Conservation (phyloP, 2,797 vertebrate genomes). For the Onychomys leucogaster region DNA sequence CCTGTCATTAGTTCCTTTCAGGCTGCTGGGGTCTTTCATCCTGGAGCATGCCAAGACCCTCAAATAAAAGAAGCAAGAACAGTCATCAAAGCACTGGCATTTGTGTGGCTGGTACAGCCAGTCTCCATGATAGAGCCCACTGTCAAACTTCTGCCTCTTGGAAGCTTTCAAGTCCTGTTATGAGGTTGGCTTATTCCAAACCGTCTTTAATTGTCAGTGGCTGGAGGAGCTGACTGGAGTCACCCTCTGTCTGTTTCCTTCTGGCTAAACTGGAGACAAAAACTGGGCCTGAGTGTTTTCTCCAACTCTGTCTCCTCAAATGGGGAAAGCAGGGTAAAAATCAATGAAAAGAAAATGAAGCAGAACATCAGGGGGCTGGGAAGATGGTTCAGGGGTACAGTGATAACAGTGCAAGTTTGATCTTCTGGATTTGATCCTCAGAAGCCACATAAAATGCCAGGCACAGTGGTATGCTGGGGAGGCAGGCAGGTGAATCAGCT, state of each 20-base stretch:
- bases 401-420: neutral
- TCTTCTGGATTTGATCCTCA: neutral
- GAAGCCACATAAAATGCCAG: neutral
- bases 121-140: neutral
- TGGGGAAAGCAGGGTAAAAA: neutral
- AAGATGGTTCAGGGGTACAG: neutral
- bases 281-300: neutral
- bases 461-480: neutral
- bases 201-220: neutral
- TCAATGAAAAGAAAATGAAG: neutral
- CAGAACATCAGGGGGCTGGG: neutral
- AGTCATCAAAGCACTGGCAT: neutral
- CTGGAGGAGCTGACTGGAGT: neutral
- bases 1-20: slow-evolving; percentile 61
- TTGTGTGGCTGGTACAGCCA: slow-evolving; percentile 15
- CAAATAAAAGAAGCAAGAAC: slow-evolving; percentile 68
- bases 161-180: neutral
- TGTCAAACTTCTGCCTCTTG: neutral
- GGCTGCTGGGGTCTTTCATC: slow-evolving; percentile 67
- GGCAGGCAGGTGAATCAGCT: neutral
- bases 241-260: neutral
- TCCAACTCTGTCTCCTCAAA: neutral
- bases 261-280: neutral
- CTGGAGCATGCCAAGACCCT: slow-evolving; percentile 49
- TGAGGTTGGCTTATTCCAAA: neutral